Conservation (phyloP, 2,113 vertebrate species). For the Sylvia atricapilla region DNA sequence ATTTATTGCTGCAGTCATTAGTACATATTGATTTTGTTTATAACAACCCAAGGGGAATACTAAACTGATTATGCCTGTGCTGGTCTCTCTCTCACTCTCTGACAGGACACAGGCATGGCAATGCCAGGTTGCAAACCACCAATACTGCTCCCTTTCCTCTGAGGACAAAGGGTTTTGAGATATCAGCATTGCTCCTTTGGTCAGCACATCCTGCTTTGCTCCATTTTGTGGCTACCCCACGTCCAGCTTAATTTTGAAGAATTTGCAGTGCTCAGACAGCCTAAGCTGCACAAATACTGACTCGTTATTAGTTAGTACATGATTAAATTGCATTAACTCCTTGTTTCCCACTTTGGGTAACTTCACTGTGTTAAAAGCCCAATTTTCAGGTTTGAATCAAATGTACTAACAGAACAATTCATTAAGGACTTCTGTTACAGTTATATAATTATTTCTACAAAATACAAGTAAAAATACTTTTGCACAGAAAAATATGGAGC, state of each 20-base stretch:
- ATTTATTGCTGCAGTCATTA: slow-evolving; percentile 79
- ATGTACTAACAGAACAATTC: neutral
- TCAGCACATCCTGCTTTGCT: neutral
- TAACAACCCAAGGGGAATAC: slow-evolving; percentile 71
- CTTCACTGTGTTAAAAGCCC: neutral
- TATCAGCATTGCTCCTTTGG: neutral
- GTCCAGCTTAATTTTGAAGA: neutral
- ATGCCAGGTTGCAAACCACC: neutral
- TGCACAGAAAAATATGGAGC: neutral
- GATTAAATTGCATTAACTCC: neutral
- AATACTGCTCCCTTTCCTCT: neutral
- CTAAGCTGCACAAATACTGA: neutral
- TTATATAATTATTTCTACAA: neutral
- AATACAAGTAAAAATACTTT: neutral
- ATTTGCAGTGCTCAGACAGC: neutral
- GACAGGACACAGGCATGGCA: neutral
- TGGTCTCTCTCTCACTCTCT: neutral
- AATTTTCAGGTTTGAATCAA: neutral
- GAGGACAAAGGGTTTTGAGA: neutral
- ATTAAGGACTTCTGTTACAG: neutral
- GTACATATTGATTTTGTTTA: slow-evolving; percentile 75
- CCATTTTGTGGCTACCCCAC: neutral
- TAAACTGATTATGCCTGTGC: slow-evolving; percentile 47
- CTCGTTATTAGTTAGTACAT: neutral
- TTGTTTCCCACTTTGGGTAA: neutral